Conservation (phyloP, 2,113 vertebrate genomes). For the Neodon shergylaensis region DNA sequence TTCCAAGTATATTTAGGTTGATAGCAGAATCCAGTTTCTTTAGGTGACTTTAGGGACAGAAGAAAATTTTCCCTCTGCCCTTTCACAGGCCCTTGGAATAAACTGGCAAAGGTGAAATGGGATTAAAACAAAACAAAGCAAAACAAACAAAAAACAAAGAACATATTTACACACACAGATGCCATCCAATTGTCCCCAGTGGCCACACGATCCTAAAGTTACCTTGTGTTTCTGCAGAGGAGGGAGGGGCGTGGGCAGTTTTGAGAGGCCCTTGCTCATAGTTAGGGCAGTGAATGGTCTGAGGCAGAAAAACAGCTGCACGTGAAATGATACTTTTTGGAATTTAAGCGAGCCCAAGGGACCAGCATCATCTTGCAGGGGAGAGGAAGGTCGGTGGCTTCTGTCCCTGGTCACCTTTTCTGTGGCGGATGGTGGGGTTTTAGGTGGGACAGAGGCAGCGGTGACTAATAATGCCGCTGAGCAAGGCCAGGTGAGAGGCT, state of each 20-base stretch:
- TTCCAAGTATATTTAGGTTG: neutral
- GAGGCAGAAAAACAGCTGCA: neutral
- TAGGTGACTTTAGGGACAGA: neutral
- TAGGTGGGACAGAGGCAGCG: no score
- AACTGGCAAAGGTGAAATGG: neutral
- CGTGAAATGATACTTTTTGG: neutral
- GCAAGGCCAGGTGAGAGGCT: neutral
- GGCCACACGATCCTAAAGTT: neutral
- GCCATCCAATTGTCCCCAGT: neutral
- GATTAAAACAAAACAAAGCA: neutral
- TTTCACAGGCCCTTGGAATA: neutral
- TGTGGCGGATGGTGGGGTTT: neutral
- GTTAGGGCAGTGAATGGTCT: neutral
- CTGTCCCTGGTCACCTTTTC: neutral
- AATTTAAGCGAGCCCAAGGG: neutral
- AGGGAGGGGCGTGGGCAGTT: neutral
- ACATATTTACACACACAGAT: neutral
- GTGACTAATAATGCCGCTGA: neutral
- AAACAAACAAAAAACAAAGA: no score
- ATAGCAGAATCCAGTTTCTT: constrained; percentile 2
- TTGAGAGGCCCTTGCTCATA: neutral
- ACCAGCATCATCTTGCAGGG: neutral
- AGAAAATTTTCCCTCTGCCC: neutral
- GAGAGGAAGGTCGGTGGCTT: neutral
- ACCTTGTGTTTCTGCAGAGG: neutral